Evolutionary conservation across 1,140 invertebrate species (phyloP).

Genomic region (Drosophila busckii): DNA sequence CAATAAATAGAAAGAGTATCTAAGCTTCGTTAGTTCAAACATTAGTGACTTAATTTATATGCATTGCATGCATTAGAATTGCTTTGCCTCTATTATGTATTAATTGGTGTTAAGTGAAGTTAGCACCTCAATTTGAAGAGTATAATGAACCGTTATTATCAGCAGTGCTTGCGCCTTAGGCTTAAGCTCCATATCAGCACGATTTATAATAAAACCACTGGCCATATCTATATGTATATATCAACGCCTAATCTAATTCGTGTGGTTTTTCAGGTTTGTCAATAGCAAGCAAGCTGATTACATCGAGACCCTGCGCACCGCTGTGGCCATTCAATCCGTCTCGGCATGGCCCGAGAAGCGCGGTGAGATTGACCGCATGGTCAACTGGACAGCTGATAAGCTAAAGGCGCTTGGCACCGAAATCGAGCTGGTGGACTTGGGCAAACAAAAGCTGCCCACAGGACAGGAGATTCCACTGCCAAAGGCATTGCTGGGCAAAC

Average conservation of each 20-base stretch:
- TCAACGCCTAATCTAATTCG: constrained; percentile 27
- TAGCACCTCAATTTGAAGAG: too few relatives aligned
- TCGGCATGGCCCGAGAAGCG: constrained; percentile 85
- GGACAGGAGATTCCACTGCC: constrained; percentile 89
- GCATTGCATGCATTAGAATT: too few relatives aligned
- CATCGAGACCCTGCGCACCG: constrained; percentile 89
- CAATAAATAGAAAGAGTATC: too few relatives aligned
- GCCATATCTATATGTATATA: constrained; percentile 10
- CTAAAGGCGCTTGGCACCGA: constrained; percentile 88
- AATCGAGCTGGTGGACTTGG: constrained; percentile 89
- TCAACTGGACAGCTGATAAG: constrained; percentile 88
- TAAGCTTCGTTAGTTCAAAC: too few relatives aligned
- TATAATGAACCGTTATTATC: too few relatives aligned
- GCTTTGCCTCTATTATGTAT: too few relatives aligned
- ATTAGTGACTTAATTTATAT: too few relatives aligned
- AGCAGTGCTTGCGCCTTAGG: too few relatives aligned
- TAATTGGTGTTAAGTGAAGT: too few relatives aligned
- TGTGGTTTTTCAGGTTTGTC: constrained; percentile 50
- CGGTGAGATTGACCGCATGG: constrained; percentile 80
- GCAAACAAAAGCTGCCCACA: constrained; percentile 87
- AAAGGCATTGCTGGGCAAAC: constrained; percentile 90
- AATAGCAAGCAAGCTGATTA: constrained; percentile 80
- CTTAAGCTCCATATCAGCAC: too few relatives aligned
- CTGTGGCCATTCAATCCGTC: constrained; percentile 96
- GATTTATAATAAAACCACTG: too few relatives aligned